Evolutionary conservation across 1,140 invertebrate species (phyloP).

Genomic region (Wasmannia auropunctata): DNA sequence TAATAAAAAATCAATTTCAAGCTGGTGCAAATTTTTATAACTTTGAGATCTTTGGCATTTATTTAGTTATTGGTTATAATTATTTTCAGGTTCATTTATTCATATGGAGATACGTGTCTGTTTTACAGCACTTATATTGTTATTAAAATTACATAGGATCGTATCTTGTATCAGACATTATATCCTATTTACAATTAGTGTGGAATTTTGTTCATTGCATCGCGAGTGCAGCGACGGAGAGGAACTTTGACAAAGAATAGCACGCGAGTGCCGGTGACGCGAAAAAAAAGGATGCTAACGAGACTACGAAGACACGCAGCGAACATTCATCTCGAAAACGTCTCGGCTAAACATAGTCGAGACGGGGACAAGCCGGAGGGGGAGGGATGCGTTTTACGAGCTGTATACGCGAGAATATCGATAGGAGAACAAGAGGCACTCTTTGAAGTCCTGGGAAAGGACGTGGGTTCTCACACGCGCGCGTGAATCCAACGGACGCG

Average conservation of each 20-base stretch:
- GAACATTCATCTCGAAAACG: constrained; percentile 80
- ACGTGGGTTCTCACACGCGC: constrained; percentile 44
- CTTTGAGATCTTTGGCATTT: not conserved
- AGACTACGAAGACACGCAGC: constrained; percentile 62
- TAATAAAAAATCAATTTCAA: not conserved
- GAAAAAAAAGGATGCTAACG: constrained; percentile 64
- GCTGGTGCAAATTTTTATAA: not conserved
- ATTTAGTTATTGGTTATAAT: not conserved
- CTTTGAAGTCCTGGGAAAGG: constrained; percentile 71
- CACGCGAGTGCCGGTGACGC: constrained; percentile 66
- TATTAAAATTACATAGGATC: not conserved
- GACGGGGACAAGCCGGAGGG: constrained; percentile 57
- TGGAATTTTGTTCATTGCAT: constrained; percentile 32
- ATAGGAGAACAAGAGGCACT: constrained; percentile 73
- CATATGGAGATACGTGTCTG: not conserved
- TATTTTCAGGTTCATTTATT: not conserved
- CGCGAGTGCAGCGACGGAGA: not conserved
- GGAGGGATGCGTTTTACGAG: constrained; percentile 65
- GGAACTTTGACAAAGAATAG: constrained; percentile 59
- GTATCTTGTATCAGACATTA: not conserved
- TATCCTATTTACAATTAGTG: not conserved
- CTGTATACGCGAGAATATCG: constrained; percentile 54
- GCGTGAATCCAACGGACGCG: not conserved
- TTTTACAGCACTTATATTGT: not conserved
- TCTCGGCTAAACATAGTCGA: constrained; percentile 79